phyloP scores from a whole-genome alignment of 2,113 vertebrate species.

The Trogon melanurus region DNA sequence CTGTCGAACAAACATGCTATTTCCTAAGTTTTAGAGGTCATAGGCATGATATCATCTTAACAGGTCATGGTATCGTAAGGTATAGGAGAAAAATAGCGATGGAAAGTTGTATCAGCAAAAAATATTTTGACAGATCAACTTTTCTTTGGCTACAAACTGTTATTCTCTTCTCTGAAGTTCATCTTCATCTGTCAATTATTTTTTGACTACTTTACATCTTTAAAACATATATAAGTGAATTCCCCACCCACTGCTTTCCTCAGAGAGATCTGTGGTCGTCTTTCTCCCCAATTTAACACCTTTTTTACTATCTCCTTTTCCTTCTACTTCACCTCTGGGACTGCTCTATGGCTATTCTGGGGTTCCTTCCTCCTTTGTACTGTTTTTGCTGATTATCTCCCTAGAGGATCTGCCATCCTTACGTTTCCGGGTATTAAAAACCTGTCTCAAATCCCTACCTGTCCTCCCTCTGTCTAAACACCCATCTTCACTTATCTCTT shows the following conservation, averaged over 20 bases:
- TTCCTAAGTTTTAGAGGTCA: neutral
- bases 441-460: neutral
- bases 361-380: neutral
- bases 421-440: neutral
- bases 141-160: neutral
- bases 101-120: neutral
- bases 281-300: neutral
- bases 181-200: neutral
- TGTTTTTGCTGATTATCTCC: neutral
- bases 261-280: neutral
- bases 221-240: neutral
- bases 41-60: neutral
- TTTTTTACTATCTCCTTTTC: neutral
- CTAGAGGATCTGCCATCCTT: neutral
- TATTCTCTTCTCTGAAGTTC: neutral
- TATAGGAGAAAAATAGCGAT: neutral
- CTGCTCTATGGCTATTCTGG: neutral
- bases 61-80: neutral
- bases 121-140: neutral
- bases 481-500: neutral
- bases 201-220: neutral
- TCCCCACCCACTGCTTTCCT: neutral
- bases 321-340: neutral
- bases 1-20: neutral
- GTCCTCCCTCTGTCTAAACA: neutral